Conservation (phyloP, 2,113 vertebrate genomes). For the Petromus typicus region DNA sequence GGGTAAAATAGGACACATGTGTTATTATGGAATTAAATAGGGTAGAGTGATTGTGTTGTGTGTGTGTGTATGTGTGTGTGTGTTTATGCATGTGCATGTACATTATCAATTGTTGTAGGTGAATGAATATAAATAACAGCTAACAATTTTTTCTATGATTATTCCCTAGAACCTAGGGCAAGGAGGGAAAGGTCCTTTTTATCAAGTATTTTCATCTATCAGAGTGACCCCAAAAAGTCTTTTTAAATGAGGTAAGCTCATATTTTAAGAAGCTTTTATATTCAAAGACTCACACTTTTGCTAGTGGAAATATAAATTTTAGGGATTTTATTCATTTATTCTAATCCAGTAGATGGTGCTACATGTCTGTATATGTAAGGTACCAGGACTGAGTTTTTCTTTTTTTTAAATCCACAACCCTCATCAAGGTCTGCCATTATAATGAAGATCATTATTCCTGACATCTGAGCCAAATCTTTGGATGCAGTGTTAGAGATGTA, state of each 20-base stretch:
- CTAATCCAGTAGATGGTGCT: conserved; percentile 90
- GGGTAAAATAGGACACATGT: background rate
- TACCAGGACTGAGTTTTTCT: background rate
- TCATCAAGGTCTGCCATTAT: conserved; percentile 63
- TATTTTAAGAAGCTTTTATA: conserved; percentile 1
- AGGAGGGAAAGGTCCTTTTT: background rate
- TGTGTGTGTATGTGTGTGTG: background rate
- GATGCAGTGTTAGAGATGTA: conserved; percentile 59
- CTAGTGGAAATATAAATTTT: background rate
- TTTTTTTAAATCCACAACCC: conserved; percentile 9
- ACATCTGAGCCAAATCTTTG: conserved; percentile 40
- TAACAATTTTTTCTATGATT: conserved; percentile 12
- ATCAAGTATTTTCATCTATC: background rate
- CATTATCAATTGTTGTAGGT: background rate
- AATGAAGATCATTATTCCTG: conserved; percentile 67
- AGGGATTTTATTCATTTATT: conserved; percentile 38
- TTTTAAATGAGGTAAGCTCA: conserved; percentile 6
- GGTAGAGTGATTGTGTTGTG: background rate
- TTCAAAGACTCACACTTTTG: background rate
- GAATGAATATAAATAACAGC: conserved; percentile 36
- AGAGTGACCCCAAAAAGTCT: background rate
- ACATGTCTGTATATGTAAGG: conserved; percentile 82
- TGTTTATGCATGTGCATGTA: background rate
- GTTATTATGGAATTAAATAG: background rate
- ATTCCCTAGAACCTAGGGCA: background rate